A percentile compares a stretch with the other conserved stretches of the same genome.
phyloP scores from a whole-genome alignment of 1,140 invertebrate genomes.

The Drosophila persimilis region DNA sequence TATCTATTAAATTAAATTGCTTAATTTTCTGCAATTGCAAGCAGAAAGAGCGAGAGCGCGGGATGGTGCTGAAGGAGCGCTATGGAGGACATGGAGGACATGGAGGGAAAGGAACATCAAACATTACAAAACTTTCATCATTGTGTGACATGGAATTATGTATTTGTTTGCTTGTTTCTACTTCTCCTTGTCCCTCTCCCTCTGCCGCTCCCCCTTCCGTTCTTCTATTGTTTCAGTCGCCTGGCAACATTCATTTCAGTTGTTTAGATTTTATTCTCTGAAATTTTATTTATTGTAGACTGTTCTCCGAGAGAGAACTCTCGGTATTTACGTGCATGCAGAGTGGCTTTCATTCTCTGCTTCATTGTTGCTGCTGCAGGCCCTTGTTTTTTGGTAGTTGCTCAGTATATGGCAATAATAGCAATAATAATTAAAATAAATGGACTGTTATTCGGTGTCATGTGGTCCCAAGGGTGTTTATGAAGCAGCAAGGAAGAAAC shows the following conservation, averaged over 20 bases:
- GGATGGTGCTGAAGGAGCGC: background rate
- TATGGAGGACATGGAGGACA: slow-evolving; percentile 12
- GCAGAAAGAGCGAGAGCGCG: slow-evolving; percentile 6
- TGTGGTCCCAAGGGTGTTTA: slow-evolving; percentile 29
- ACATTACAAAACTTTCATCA: slow-evolving; percentile 78
- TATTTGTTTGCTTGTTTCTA: slow-evolving; percentile 59
- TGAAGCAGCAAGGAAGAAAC: slow-evolving; percentile 16
- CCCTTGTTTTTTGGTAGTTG: slow-evolving; percentile 35
- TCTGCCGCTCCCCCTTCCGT: slow-evolving; percentile 8
- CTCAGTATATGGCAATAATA: slow-evolving; percentile 53
- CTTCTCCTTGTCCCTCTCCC: slow-evolving; percentile 16
- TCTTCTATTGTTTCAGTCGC: slow-evolving; percentile 29
- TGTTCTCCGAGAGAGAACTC: slow-evolving; percentile 24
- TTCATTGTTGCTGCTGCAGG: slow-evolving; percentile 14
- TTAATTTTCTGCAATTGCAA: slow-evolving; percentile 72
- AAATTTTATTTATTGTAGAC: slow-evolving; percentile 67
- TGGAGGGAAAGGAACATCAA: slow-evolving; percentile 53
- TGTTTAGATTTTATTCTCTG: slow-evolving; percentile 76
- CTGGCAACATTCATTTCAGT: slow-evolving; percentile 74
- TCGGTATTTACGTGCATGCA: slow-evolving; percentile 33
- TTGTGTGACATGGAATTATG: slow-evolving; percentile 75
- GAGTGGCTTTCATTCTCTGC: slow-evolving; percentile 1
- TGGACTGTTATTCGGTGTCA: slow-evolving; percentile 45
- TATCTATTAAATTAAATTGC: slow-evolving; percentile 79
- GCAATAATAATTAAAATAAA: slow-evolving; percentile 70